Conservation (phyloP, 2,797 vertebrate genomes). For the Labeo calbasu region DNA sequence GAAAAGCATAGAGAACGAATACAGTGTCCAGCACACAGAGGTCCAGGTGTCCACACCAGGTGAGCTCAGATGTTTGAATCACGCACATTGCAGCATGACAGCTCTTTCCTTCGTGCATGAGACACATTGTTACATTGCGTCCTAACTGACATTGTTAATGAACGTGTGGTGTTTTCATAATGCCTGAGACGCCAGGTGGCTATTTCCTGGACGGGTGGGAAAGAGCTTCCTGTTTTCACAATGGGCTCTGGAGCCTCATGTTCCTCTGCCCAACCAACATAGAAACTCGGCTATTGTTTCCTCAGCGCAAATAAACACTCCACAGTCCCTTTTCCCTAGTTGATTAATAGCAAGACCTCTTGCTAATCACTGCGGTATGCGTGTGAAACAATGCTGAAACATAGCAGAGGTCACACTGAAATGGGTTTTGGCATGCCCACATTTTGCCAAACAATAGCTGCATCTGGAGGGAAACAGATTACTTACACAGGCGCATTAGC, state of each 20-base stretch:
- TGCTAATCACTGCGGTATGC: constrained; percentile 57
- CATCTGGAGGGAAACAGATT: constrained; percentile 49
- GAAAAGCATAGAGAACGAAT: constrained; percentile 57
- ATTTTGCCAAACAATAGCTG: constrained; percentile 41
- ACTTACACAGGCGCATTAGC: constrained; percentile 38
- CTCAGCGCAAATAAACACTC: constrained; percentile 56
- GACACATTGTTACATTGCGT: constrained; percentile 50
- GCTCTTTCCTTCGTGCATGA: constrained; percentile 28
- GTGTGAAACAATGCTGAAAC: constrained; percentile 60
- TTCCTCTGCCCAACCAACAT: constrained; percentile 36
- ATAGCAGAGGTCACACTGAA: constrained; percentile 30
- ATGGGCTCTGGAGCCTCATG: constrained; percentile 56
- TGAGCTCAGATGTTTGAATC: constrained; percentile 56
- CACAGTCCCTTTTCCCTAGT: constrained; percentile 58
- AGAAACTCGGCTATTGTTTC: constrained; percentile 69
- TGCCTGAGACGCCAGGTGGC: constrained; percentile 71
- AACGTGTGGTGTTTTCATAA: constrained; percentile 67
- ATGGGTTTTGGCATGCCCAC: constrained; percentile 32
- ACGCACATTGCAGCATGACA: background rate
- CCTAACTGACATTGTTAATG: constrained; percentile 69
- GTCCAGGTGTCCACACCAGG: constrained; percentile 68
- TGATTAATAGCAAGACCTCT: constrained; percentile 54
- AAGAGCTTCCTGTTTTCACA: constrained; percentile 75
- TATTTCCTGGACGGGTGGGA: constrained; percentile 72
- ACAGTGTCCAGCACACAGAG: constrained; percentile 58